Percentiles rank a stretch among this genome's conserved stretches.
These are phyloP conservation scores for Augochlora pura DNA, from an alignment of 1,140 invertebrate species.

Conservation along the genomic window DNA sequence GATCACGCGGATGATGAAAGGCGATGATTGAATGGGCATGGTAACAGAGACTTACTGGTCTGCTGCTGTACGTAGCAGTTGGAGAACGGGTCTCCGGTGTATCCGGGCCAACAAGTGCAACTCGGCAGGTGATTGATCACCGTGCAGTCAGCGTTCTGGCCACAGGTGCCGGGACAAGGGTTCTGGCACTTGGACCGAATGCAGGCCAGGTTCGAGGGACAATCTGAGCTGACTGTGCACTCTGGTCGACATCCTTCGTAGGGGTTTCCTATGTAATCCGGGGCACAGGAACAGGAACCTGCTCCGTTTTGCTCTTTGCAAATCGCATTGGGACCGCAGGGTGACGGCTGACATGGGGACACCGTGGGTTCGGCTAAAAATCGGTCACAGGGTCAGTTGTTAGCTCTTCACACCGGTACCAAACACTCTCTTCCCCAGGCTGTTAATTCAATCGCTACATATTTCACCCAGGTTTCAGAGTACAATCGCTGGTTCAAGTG, in stretches of 20 bases:
- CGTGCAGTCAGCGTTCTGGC: conserved; percentile 84
- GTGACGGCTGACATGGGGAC: conserved; percentile 89
- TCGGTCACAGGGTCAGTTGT: background rate
- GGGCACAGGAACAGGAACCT: conserved; percentile 84
- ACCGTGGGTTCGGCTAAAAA: conserved; percentile 65
- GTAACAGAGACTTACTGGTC: conserved; percentile 24
- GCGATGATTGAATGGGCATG: background rate
- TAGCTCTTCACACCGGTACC: conserved; percentile 46
- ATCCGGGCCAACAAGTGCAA: conserved; percentile 83
- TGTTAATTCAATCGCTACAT: conserved; percentile 20
- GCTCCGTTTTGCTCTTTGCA: conserved; percentile 79
- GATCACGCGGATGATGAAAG: conserved; percentile 1
- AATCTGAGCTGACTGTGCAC: conserved; percentile 86
- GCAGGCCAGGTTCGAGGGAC: conserved; percentile 83
- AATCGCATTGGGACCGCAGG: conserved; percentile 84
- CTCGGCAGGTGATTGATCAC: conserved; percentile 84
- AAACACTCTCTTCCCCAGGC: background rate
- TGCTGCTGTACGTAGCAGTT: conserved; percentile 72
- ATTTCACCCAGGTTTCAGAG: too few relatives aligned
- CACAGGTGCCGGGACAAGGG: conserved; percentile 85
- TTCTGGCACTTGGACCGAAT: conserved; percentile 84
- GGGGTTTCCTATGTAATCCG: conserved; percentile 87
- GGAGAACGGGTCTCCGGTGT: conserved; percentile 83
- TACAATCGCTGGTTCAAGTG: too few relatives aligned
- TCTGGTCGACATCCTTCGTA: conserved; percentile 87